Conservation (phyloP, 2,888 invertebrate genomes). For the Bellardia pandia region DNA sequence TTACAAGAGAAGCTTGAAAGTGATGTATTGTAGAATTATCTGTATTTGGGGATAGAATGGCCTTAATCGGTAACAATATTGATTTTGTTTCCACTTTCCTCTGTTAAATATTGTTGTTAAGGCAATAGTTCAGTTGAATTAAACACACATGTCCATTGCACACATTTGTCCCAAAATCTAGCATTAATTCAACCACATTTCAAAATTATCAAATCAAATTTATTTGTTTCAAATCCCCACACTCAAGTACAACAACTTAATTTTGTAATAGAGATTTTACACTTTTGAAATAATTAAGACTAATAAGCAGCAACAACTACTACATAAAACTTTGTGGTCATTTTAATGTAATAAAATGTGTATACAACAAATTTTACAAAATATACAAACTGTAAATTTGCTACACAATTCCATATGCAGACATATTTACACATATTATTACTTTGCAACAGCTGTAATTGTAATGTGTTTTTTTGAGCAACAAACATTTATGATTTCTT, state of each 20-base stretch:
- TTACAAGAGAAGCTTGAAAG: too few relatives aligned
- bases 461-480: conserved; percentile 22
- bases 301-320: too few relatives aligned
- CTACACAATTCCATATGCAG: not conserved
- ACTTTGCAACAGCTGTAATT: conserved; percentile 33
- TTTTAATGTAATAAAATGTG: conserved; percentile 44
- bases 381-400: not conserved
- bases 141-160: too few relatives aligned
- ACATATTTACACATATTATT: not conserved
- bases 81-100: too few relatives aligned
- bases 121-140: too few relatives aligned
- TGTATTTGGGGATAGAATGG: too few relatives aligned
- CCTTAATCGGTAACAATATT: too few relatives aligned
- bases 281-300: conserved; percentile 44
- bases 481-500: conserved; percentile 38
- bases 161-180: conserved; percentile 5
- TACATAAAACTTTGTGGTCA: conserved; percentile 26
- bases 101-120: too few relatives aligned
- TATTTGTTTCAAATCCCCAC: conserved; percentile 33
- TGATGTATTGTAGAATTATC: too few relatives aligned
- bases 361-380: conserved; percentile 5
- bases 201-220: not conserved
- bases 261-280: not conserved
- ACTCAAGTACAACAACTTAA: conserved; percentile 28
- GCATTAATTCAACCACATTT: conserved; percentile 4